Percentiles rank a stretch among this genome's conserved stretches.
phyloP scores from a whole-genome alignment of 1,140 invertebrate genomes.

The Calosoma granatense region DNA sequence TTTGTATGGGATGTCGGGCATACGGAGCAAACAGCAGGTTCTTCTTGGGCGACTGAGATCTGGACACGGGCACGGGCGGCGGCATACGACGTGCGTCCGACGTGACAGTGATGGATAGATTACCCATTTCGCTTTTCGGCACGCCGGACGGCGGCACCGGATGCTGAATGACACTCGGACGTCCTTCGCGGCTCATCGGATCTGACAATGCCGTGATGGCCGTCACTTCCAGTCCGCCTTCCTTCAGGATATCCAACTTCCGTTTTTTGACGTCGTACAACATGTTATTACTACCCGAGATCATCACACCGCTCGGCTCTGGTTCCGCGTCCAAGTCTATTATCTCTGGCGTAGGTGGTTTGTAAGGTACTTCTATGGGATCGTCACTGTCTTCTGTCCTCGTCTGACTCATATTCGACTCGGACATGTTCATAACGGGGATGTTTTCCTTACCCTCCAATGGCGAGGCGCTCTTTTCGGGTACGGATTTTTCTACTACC shows the following conservation, averaged over 20 bases:
- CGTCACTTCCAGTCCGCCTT: conserved; percentile 61
- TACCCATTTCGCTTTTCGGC: conserved; percentile 19
- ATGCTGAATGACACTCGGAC: conserved; percentile 30
- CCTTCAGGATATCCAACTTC: conserved; percentile 61
- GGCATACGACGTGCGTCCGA: conserved; percentile 41
- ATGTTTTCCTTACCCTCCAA: conserved; percentile 47
- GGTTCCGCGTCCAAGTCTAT: conserved; percentile 47
- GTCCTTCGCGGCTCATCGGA: conserved; percentile 29
- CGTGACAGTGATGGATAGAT: conserved; percentile 42
- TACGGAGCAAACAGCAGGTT: not conserved
- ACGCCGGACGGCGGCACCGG: conserved; percentile 4
- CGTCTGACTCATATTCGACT: conserved; percentile 10
- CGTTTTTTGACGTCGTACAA: conserved; percentile 47
- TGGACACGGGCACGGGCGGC: conserved; percentile 23
- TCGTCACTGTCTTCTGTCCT: conserved; percentile 5
- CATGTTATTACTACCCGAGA: not conserved
- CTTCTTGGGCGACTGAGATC: not conserved
- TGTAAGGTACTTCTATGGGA: conserved; percentile 37
- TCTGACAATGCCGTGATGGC: conserved; percentile 40
- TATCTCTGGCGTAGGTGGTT: conserved; percentile 50
- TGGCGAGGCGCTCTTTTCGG: conserved; percentile 34
- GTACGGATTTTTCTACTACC: conserved; percentile 17
- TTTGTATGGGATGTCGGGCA: not conserved
- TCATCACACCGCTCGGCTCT: conserved; percentile 24
- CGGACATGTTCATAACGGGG: conserved; percentile 23